Evolutionary conservation across 2,113 vertebrate genomes (phyloP), one percentile per base, ranked within the genome.

Genomic region (Lutjanus erythropterus): DNA sequence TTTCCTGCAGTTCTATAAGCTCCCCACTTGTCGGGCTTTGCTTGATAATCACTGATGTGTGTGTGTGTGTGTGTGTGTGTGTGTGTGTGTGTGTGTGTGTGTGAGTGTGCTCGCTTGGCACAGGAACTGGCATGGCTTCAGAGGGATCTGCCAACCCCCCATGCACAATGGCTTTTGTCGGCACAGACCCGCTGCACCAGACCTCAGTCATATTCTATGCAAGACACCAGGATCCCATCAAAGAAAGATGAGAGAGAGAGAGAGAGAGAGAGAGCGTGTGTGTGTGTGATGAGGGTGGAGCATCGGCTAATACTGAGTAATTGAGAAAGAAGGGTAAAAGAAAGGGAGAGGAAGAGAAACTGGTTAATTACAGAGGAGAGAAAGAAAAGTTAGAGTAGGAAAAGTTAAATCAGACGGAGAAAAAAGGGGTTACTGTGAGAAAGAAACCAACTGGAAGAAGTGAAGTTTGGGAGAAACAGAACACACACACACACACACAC

Each of bases 131-230:
- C 88, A 89, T 37, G 66, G 70, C 85, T 84, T 93, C 91, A 91
- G 70, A 93, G 29, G 58, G 80, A 44, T 74, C 72, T 72, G 56
- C 71, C 75, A 75, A 64, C 75, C 72, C 84, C 78, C 73, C 72
- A 14, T 86, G 85, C 86, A 88, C 87, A 88, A 68, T 90, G 87
- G 88, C 84, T 91, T 93, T 91, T 90, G 86, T 84, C 81, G 68
- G 77, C 84, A 90, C 81, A 83, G 75, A 71, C 83, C 83, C 70
- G 53, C 56, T 74, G 69, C 70, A 82, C 65, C 37, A 83, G 72
- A 87, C 70, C 67, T 42, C 80, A 83, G 69, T 50, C 85, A 70
- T 81, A 84, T 65, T 79, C 46, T 46, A 49, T 59, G 23, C 58
- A 68, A 85, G 66, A 84, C 62, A 67, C 58, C 21, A 72, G 77